phyloP scores from a whole-genome alignment of 2,797 vertebrate genomes.

The Anniella stebbinsi region DNA sequence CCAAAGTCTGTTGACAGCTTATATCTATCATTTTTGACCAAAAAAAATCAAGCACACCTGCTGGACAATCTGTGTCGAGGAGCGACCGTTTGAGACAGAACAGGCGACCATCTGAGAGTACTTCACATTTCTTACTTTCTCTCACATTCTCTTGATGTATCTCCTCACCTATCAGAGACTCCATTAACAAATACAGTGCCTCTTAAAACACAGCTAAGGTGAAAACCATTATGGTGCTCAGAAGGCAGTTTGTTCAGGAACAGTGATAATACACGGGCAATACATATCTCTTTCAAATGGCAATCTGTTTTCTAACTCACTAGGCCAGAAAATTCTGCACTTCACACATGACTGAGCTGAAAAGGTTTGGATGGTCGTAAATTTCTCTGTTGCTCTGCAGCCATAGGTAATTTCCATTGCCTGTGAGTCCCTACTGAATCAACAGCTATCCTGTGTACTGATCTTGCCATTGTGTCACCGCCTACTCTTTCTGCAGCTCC shows the following conservation, averaged over 20 bases:
- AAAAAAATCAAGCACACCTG: neutral
- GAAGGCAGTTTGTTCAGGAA: slow-evolving; percentile 21
- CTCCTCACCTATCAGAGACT: slow-evolving; percentile 9
- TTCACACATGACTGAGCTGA: slow-evolving; percentile 8
- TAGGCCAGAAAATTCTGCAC: neutral
- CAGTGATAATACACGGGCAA: neutral
- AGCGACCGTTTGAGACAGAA: slow-evolving; percentile 11
- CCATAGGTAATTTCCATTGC: neutral
- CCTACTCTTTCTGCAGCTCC: neutral
- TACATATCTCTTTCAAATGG: slow-evolving; percentile 22
- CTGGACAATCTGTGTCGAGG: neutral
- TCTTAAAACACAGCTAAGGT: neutral
- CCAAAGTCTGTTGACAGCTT: neutral
- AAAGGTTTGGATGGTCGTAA: neutral
- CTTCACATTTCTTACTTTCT: slow-evolving; percentile 11
- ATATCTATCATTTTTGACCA: slow-evolving; percentile 38
- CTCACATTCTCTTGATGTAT: slow-evolving; percentile 33
- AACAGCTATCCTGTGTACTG: neutral
- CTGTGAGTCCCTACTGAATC: neutral
- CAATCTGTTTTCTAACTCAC: neutral
- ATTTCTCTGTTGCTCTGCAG: neutral
- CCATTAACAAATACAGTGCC: slow-evolving; percentile 21
- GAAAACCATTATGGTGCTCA: slow-evolving; percentile 19
- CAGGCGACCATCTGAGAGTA: slow-evolving; percentile 14
- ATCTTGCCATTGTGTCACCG: neutral